Percentiles rank a stretch among this genome's conserved stretches.
These are phyloP conservation scores for Chymomyza costata DNA, from an alignment of 1,140 invertebrate genomes.

Conservation along the genomic window DNA sequence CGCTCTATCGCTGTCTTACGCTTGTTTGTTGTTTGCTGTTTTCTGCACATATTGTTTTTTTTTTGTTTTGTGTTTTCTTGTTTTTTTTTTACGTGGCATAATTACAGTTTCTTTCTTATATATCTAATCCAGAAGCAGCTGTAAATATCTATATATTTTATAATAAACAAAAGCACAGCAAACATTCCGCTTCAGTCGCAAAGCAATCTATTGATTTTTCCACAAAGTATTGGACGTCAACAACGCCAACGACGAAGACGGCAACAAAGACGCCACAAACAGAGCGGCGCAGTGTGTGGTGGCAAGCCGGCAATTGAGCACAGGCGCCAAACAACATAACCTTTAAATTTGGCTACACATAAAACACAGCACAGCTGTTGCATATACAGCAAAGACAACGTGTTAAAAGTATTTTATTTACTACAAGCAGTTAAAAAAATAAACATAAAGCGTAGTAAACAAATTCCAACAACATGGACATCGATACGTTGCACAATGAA, in stretches of 20 bases:
- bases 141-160: too few species aligned
- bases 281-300: neutral
- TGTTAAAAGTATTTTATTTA: too few species aligned
- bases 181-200: slow-evolving; percentile 14
- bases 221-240: slow-evolving; percentile 23
- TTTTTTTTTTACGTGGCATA: too few species aligned
- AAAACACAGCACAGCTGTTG: neutral
- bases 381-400: slow-evolving; percentile 1
- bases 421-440: slow-evolving; percentile 6
- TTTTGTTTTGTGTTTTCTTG: too few species aligned
- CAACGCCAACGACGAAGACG: slow-evolving; percentile 3
- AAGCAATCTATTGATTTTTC: slow-evolving; percentile 62
- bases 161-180: too few species aligned
- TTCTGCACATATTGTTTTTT: too few species aligned
- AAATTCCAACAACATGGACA: slow-evolving; percentile 48
- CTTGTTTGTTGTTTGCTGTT: too few species aligned
- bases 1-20: too few species aligned
- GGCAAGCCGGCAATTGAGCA: neutral
- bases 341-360: neutral
- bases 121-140: too few species aligned
- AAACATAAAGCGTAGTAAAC: neutral
- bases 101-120: too few species aligned
- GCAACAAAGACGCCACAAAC: slow-evolving; percentile 12
- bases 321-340: slow-evolving; percentile 1
- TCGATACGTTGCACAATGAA: slow-evolving; percentile 76